Base-by-base conservation (phyloP, 2,797 vertebrate genomes). In the Gymnopithys bicolor region DNA sequence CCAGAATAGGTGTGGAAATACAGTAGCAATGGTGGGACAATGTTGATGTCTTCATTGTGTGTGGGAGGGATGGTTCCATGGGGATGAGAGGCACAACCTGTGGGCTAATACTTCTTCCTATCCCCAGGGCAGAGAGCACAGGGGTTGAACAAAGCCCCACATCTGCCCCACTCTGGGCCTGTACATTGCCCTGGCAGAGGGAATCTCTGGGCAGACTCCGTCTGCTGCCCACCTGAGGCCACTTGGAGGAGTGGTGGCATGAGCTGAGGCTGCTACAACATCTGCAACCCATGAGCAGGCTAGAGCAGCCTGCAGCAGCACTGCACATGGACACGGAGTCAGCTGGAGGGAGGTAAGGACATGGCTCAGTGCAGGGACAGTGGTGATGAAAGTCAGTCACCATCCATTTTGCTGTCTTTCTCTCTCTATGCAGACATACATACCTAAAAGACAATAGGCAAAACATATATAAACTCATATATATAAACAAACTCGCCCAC, bases 221-320 rank as follows among this genome's bases (percentile, higher is more conserved):
- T 32, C 33, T 82, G 55, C 55, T 3, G 2, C 64, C 35, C 25
- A 3, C 41, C 74, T 0, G 0, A 59, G 63, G 15, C 27, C n/a
- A 21, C 2, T 0, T 0, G 2, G 46, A 79, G 58, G 25, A 45
- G 28, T 14, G 10, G 22, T 28, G 43, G 56, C 9, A 5, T 22
- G 18, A 63, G 45, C 66, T 64, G 66, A 73, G 78, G 19, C n/a
- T 73, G 30, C 43, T 59, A 13, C 37, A 45, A 30, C 23, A 9
- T 37, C 79, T 76, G 59, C 55, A 49, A 32, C 59, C 48, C 0
- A 0, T 13, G 32, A 62, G 52, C 32, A 45, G 45, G 66, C 5
- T 7, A 30, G 16, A 73, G 28, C 75, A 82, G n/a, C 41, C 64
- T 51, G 30, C 2, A 1, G n/a, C 37, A 68, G 52, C 28, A 12